phyloP scores from a whole-genome alignment of 1,140 invertebrate genomes.

The Gonioctena quinquepunctata region DNA sequence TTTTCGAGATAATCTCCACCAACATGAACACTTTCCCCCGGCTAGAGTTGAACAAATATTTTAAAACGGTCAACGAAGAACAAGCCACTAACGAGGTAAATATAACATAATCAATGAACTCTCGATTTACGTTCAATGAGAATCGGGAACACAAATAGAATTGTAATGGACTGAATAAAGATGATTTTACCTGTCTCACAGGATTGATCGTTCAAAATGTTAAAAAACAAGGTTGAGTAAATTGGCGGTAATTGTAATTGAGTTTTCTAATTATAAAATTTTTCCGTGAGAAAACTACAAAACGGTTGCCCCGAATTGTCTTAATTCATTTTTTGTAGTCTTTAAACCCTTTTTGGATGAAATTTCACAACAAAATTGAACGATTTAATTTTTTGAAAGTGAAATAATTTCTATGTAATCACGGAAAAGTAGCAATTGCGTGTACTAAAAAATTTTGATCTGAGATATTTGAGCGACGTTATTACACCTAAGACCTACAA shows the following conservation, averaged over 20 bases:
- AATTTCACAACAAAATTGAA: too few relatives aligned
- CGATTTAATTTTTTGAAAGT: too few relatives aligned
- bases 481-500: too few relatives aligned
- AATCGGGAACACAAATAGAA: slow-evolving; percentile 15
- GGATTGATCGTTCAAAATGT: slow-evolving; percentile 11
- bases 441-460: too few relatives aligned
- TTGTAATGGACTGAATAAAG: slow-evolving; percentile 21
- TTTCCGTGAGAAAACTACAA: slow-evolving; percentile 3
- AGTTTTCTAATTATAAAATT: background rate
- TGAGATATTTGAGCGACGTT: too few relatives aligned
- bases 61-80: slow-evolving; percentile 13
- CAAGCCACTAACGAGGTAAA: slow-evolving; percentile 5
- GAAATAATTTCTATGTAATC: too few relatives aligned
- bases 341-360: too few relatives aligned
- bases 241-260: background rate
- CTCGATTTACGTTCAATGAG: slow-evolving; percentile 25
- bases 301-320: background rate
- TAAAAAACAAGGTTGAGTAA: background rate
- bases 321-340: too few relatives aligned
- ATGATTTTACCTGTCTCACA: slow-evolving; percentile 11
- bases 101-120: slow-evolving; percentile 27
- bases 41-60: background rate
- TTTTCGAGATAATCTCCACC: too few relatives aligned
- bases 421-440: too few relatives aligned
- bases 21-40: too few relatives aligned